Evolutionary conservation across 1,140 invertebrate species (phyloP).

Genomic region (Neodiprion lecontei): DNA sequence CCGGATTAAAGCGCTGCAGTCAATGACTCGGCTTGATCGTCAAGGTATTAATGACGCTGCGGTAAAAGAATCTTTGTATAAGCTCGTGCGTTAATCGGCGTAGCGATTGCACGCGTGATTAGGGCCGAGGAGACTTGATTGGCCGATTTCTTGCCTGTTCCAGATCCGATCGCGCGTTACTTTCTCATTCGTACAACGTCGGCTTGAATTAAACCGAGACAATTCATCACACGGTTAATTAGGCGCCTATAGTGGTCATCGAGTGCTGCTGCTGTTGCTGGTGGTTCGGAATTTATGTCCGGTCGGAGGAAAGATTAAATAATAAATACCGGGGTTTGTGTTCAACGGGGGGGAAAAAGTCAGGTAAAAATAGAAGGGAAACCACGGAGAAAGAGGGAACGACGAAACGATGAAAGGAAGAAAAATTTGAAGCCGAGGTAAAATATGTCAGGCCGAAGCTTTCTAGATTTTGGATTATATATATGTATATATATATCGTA

Average conservation of each 20-base stretch:
- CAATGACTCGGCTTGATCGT: neutral
- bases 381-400: too few species aligned
- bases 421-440: neutral
- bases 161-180: constrained; percentile 4
- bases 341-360: neutral
- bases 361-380: neutral
- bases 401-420: neutral
- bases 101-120: neutral
- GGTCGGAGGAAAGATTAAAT: neutral
- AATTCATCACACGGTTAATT: neutral
- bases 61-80: too few species aligned
- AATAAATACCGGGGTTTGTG: neutral
- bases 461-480: neutral
- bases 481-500: too few species aligned
- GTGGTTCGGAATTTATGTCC: neutral
- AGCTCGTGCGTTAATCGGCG: neutral
- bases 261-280: neutral
- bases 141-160: neutral
- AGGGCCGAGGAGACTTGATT: neutral
- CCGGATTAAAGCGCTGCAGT: neutral
- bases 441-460: neutral
- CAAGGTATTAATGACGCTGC: too few species aligned
- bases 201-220: neutral
- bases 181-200: neutral
- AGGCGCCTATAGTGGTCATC: neutral